phyloP scores from a whole-genome alignment of 2,888 invertebrate species.

The Peribatodes rhomboidaria region DNA sequence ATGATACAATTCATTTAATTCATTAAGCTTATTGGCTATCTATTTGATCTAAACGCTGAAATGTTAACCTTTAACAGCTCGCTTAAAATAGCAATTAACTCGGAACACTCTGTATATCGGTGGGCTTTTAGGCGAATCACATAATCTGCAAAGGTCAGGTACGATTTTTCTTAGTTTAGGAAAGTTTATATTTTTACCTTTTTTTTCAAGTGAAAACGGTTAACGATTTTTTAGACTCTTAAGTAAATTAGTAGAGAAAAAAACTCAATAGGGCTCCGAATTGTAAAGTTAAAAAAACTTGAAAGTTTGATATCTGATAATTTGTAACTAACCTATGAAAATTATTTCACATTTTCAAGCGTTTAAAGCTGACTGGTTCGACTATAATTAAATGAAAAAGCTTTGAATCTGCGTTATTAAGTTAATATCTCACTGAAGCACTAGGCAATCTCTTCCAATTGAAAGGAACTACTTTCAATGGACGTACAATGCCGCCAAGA shows the following conservation, averaged over 20 bases:
- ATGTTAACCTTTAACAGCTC: conserved; percentile 19
- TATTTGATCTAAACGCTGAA: conserved; percentile 15
- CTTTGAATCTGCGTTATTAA: background rate
- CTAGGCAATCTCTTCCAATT: background rate
- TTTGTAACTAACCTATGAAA: too few relatives aligned
- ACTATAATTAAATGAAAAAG: too few relatives aligned
- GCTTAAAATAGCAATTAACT: conserved; percentile 1
- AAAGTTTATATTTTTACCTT: background rate
- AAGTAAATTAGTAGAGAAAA: too few relatives aligned
- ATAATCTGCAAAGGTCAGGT: conserved; percentile 2
- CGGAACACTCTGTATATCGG: background rate
- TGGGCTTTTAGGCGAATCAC: background rate
- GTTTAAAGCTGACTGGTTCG: too few relatives aligned
- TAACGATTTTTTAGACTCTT: background rate
- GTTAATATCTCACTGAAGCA: background rate
- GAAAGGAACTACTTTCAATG: conserved; percentile 14
- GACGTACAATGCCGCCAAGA: conserved; percentile 36
- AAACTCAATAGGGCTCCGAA: too few relatives aligned
- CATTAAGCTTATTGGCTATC: conserved; percentile 12
- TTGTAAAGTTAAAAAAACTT: too few relatives aligned
- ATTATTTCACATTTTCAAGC: too few relatives aligned
- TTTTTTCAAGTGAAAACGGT: background rate
- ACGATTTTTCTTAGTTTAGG: conserved; percentile 7
- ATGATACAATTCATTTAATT: conserved; percentile 19
- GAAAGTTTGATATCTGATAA: too few relatives aligned